phyloP scores from a whole-genome alignment of 2,888 invertebrate species.

The Cremastinae sp. region DNA sequence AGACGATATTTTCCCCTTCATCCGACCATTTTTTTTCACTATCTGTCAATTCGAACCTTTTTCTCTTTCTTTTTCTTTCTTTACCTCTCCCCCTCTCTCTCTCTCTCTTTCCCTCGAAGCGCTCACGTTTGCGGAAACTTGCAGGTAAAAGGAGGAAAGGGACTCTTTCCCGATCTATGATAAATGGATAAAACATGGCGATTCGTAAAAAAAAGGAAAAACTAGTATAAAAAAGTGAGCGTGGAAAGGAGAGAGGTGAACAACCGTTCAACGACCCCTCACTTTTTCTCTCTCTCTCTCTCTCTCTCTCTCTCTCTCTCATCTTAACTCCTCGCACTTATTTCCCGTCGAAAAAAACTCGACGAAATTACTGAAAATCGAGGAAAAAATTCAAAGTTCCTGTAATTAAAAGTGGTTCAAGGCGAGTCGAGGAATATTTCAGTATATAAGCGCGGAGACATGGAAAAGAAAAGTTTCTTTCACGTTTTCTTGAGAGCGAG shows the following conservation, averaged over 20 bases:
- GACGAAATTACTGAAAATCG: constrained; percentile 12
- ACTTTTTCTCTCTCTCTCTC: constrained; percentile 23
- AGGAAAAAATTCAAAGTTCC: constrained; percentile 13
- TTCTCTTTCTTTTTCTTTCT: constrained; percentile 4
- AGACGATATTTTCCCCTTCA: constrained; percentile 27
- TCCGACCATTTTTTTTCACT: constrained; percentile 8
- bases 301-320: constrained; percentile 8
- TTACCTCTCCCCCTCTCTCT: background rate
- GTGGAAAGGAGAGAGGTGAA: constrained; percentile 21
- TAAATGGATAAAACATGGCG: constrained; percentile 67
- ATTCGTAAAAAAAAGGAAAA: constrained; percentile 13
- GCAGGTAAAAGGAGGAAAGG: constrained; percentile 19
- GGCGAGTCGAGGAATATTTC: constrained; percentile 1
- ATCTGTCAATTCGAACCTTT: background rate
- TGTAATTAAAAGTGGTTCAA: no score
- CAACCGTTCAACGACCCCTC: constrained; percentile 24
- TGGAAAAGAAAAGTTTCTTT: background rate
- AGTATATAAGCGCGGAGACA: background rate
- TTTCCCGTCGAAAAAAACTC: constrained; percentile 4
- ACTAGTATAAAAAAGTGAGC: background rate
- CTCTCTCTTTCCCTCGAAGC: constrained; percentile 16
- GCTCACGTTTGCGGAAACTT: background rate
- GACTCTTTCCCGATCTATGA: constrained; percentile 54
- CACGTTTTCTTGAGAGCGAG: background rate
- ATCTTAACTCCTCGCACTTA: background rate